Evolutionary conservation across 2,888 invertebrate species (phyloP).

Genomic region (Ornithoptera priamus): DNA sequence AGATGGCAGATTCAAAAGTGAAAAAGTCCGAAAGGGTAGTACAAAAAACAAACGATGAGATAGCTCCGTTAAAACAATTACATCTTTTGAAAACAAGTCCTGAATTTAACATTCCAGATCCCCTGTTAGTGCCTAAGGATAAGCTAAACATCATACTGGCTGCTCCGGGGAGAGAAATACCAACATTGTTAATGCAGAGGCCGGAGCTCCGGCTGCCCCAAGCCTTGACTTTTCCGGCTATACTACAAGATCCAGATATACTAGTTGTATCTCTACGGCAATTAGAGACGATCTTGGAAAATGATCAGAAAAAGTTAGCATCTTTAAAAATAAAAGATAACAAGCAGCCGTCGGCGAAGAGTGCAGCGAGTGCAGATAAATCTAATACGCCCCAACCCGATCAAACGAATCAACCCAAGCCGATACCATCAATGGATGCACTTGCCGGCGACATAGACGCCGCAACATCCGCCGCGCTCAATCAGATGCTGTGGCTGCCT

Average conservation of each 20-base stretch:
- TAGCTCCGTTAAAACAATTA: slow-evolving; percentile 85
- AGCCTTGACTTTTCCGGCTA: slow-evolving; percentile 85
- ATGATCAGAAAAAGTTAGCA: slow-evolving; percentile 57
- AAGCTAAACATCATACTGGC: slow-evolving; percentile 85
- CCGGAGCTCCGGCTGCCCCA: slow-evolving; percentile 88
- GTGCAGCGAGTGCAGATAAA: slow-evolving; percentile 45
- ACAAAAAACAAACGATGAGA: slow-evolving; percentile 64
- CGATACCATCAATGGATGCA: slow-evolving; percentile 63
- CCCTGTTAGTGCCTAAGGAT: slow-evolving; percentile 88
- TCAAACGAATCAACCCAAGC: slow-evolving; percentile 53
- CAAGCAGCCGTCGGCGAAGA: slow-evolving; percentile 44
- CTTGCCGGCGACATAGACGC: slow-evolving; percentile 84
- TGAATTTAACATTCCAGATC: slow-evolving; percentile 88
- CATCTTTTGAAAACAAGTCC: slow-evolving; percentile 83
- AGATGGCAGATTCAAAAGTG: slow-evolving; percentile 40
- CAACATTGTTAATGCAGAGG: slow-evolving; percentile 84
- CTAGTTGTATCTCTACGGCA: slow-evolving; percentile 88
- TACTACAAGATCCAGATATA: slow-evolving; percentile 88
- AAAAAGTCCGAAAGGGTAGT: slow-evolving; percentile 51
- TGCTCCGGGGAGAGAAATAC: slow-evolving; percentile 88
- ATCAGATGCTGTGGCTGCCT: slow-evolving; percentile 88
- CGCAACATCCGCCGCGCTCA: slow-evolving; percentile 84
- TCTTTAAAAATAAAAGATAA: slow-evolving; percentile 43
- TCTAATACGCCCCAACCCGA: slow-evolving; percentile 44
- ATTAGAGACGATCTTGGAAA: slow-evolving; percentile 82